Conservation (phyloP, 1,140 invertebrate species). For the Heliconius eleuchia region DNA sequence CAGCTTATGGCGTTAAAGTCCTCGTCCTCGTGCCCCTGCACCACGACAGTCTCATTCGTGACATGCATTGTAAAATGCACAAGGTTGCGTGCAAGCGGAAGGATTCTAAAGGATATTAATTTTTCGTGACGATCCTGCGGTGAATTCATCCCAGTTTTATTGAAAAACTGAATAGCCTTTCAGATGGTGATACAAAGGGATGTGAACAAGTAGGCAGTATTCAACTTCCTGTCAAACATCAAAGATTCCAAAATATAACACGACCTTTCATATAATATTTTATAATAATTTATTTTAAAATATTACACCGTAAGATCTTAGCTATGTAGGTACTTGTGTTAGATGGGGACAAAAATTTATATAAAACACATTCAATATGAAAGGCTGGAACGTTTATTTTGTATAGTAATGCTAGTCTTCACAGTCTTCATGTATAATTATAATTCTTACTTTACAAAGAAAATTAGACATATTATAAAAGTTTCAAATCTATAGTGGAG, state of each 20-base stretch:
- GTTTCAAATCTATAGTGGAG: no score
- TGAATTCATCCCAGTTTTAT: slow-evolving; percentile 63
- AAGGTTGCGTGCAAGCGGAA: slow-evolving; percentile 28
- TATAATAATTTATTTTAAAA: slow-evolving; percentile 7
- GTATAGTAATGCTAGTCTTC: no score
- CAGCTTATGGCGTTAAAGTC: no score
- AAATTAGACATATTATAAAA: no score
- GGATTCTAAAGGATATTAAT: slow-evolving; percentile 51
- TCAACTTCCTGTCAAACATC: slow-evolving; percentile 41
- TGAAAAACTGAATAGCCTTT: slow-evolving; percentile 61
- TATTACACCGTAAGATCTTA: background rate
- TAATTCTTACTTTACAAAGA: no score
- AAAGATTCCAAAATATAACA: slow-evolving; percentile 29
- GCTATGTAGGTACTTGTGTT: no score
- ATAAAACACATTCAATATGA: no score
- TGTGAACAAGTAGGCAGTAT: slow-evolving; percentile 44
- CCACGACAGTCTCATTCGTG: background rate
- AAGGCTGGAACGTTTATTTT: no score
- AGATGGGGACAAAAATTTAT: no score
- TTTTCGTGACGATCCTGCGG: slow-evolving; percentile 48
- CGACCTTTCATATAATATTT: background rate
- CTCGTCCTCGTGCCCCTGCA: no score
- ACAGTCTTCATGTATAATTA: no score
- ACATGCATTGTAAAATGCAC: background rate
- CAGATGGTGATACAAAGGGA: slow-evolving; percentile 51